Percentiles rank a stretch among this genome's conserved stretches.
phyloP scores from a whole-genome alignment of 2,888 invertebrate genomes.

The Litoditis marina region DNA sequence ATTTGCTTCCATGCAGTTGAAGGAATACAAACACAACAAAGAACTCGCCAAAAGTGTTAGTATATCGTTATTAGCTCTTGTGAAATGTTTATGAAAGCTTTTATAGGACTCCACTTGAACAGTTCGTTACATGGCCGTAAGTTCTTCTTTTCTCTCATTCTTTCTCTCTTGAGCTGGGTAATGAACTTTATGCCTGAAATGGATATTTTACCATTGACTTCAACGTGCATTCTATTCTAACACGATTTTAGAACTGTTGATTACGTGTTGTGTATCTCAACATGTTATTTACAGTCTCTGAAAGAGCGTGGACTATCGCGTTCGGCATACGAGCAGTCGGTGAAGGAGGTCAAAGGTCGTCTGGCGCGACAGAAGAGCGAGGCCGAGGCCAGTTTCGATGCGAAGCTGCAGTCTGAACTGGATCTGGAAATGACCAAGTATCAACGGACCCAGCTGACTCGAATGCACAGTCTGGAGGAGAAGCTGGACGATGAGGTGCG shows the following conservation, averaged over 20 bases:
- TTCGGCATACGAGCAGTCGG: conserved; percentile 23
- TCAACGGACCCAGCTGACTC: conserved; percentile 28
- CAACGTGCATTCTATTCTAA: too few species aligned
- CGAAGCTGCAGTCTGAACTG: conserved; percentile 25
- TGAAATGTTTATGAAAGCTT: too few species aligned
- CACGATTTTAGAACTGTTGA: too few species aligned
- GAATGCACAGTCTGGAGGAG: conserved; percentile 36
- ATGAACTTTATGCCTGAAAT: too few species aligned
- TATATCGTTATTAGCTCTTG: too few species aligned
- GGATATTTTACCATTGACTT: too few species aligned
- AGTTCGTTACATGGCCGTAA: too few species aligned
- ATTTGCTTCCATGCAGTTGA: conserved; percentile 86
- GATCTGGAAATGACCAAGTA: conserved; percentile 34
- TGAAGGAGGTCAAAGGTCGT: conserved; percentile 30
- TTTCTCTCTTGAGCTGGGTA: too few species aligned
- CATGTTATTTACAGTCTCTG: conserved; percentile 1
- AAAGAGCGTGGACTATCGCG: conserved; percentile 21
- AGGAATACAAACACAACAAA: conserved; percentile 88
- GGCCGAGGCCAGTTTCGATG: conserved; percentile 26
- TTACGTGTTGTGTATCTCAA: too few species aligned
- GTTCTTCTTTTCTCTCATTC: too few species aligned
- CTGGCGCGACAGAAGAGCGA: conserved; percentile 29
- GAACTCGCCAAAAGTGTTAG: conserved; percentile 79
- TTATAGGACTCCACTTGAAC: too few species aligned
- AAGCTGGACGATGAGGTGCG: conserved; percentile 37